These are phyloP conservation scores for Frankliniella fusca DNA, from an alignment of 2,888 invertebrate species.

Conservation along the genomic window DNA sequence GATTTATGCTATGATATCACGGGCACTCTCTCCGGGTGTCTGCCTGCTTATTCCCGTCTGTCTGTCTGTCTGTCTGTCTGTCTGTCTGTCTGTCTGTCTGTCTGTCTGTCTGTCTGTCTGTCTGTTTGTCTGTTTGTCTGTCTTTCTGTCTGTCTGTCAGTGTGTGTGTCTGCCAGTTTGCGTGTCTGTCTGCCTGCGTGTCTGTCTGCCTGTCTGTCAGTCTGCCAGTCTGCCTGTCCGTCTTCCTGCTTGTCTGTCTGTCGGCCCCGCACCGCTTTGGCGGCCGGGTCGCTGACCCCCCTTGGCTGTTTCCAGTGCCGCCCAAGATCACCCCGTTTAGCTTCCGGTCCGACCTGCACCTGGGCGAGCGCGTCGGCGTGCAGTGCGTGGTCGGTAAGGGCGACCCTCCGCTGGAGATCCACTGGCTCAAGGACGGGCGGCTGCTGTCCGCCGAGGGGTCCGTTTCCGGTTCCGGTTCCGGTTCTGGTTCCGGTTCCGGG, in stretches of 20 bases:
- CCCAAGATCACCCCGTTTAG: slow-evolving; percentile 53
- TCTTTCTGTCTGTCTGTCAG: too few relatives aligned
- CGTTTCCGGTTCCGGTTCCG: slow-evolving; percentile 45
- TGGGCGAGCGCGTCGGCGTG: slow-evolving; percentile 50
- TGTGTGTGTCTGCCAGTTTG: too few relatives aligned
- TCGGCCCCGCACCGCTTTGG: background rate
- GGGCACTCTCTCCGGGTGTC: too few relatives aligned
- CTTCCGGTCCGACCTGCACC: slow-evolving; percentile 49
- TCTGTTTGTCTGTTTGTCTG: too few relatives aligned
- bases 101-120: too few relatives aligned
- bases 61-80: too few relatives aligned
- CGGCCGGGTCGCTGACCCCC: background rate
- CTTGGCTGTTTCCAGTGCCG: slow-evolving; percentile 48
- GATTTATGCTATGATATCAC: too few relatives aligned
- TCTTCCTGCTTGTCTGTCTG: too few relatives aligned
- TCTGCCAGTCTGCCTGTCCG: background rate
- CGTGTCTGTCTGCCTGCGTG: too few relatives aligned
- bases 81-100: too few relatives aligned
- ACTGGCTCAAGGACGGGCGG: slow-evolving; percentile 55
- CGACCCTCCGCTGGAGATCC: slow-evolving; percentile 54
- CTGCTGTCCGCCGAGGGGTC: slow-evolving; percentile 49
- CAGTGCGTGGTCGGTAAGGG: slow-evolving; percentile 53
- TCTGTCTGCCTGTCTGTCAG: background rate
- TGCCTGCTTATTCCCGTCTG: too few relatives aligned
- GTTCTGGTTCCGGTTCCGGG: slow-evolving; percentile 44